Evolutionary conservation across 2,888 invertebrate genomes (phyloP), one percentile per base, ranked within the genome.

Genomic region (Amiota mariae): DNA sequence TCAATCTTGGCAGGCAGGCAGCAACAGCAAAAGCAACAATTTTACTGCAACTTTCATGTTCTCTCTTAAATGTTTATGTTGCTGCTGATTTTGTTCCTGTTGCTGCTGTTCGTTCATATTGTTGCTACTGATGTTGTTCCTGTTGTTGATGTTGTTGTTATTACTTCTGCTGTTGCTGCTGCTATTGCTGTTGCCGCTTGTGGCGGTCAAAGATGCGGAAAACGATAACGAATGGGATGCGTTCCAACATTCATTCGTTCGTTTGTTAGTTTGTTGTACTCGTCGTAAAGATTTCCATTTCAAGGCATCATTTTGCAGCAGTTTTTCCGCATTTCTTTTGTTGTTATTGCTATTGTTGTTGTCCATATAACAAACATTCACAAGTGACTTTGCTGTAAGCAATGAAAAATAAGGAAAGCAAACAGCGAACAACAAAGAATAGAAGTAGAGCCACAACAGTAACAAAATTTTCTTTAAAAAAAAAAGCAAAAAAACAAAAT

Each of bases 291-390:
- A 84, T 82, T 82, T 79, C 76, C 84, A 83, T 83, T 83, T 79
- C 76, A 73, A 82, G 81, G 80, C 84, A 79, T 79, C 77, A 81
- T 77, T 81, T 80, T 78, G 72, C 72, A 24, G 73, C 72, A 77
- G 84, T 84, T 84, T 82, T 84, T 85, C 80, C 84, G 78, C 82
- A 82, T 84, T 79, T 67, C 66, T 66, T n/a, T 64, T 66, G 18
- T 76, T 72, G 63, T 24, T 49, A 67, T 13, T 59, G 54, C 24
- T 11, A 24, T 8, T n/a, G 8, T 63, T 47, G 11, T 15, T 59
- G 59, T 18, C 24, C 24, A 24, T 24, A 24, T 3, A 24, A 63
- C 61, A 63, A 12, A 36, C 61, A 20, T 12, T 13, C 61, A 63
- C 20, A 59, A 59, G 18, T 18, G 36, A 36, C 36, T 36, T 36